phyloP scores from a whole-genome alignment of 2,113 vertebrate genomes.

The Menura novaehollandiae region DNA sequence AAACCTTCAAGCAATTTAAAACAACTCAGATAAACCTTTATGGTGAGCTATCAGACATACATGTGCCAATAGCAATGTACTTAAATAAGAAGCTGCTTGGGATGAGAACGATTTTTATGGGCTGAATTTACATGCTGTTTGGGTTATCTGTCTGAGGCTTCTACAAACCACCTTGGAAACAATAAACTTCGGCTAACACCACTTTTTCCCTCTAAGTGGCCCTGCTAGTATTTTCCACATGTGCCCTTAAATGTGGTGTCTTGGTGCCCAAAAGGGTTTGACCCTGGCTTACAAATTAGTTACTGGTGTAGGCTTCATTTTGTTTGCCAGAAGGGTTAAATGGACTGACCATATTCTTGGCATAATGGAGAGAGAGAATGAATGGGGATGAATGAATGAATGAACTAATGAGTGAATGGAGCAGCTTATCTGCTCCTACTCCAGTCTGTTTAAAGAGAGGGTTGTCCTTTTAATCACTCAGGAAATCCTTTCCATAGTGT shows the following conservation, averaged over 20 bases:
- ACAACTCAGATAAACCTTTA: background rate
- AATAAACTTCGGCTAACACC: background rate
- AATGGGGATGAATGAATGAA: slow-evolving; percentile 58
- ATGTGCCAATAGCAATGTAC: background rate
- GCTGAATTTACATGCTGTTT: fast-evolving
- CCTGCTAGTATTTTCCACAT: background rate
- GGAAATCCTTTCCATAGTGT: slow-evolving; percentile 5
- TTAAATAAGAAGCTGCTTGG: background rate
- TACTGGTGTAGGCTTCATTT: background rate
- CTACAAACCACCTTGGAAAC: background rate
- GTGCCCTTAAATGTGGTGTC: background rate
- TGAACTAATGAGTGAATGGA: slow-evolving; percentile 60
- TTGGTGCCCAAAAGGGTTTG: background rate
- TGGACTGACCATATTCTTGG: background rate
- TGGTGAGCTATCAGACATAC: background rate
- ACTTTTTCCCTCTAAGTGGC: background rate
- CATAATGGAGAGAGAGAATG: slow-evolving; percentile 8
- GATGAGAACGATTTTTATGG: background rate
- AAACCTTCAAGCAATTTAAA: background rate
- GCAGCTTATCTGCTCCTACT: slow-evolving; percentile 47
- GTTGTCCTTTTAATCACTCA: slow-evolving; percentile 18
- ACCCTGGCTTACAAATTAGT: background rate
- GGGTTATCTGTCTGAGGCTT: background rate
- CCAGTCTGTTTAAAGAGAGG: slow-evolving; percentile 29
- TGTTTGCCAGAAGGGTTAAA: slow-evolving; percentile 26